Base-by-base conservation (phyloP, 1,140 invertebrate genomes). In the Brachionus calyciflorus region DNA sequence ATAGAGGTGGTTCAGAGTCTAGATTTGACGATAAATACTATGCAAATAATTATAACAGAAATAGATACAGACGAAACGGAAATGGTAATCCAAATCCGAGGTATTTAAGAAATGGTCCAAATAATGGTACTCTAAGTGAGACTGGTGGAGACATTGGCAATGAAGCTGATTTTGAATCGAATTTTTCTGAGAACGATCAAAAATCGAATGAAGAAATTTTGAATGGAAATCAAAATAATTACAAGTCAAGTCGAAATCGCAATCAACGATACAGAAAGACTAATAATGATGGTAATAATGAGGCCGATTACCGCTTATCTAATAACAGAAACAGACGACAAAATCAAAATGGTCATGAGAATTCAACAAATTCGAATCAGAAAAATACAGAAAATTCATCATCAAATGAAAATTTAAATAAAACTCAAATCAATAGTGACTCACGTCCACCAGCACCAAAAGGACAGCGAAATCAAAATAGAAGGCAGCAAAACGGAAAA, bases 141-240 rank as follows among this genome's bases (percentile, higher is more conserved):
- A 51, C 69, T 73, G 69, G 69, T 26, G 69, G 69, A 3, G 69
- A 73, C 51, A 46, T 73, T n/a, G 69, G 46, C 10, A 55, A 73
- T 7, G 51, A 73, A 19, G 69, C 46, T 33, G 69, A 73, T 24
- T 73, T 73, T 21, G 69, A 73, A 10, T 73, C 69, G 41, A 73
- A 73, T 24, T 37, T 65, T 44, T 65, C 60, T 9, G 60, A 65
- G 44, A 41, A 44, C 40, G 60, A 44, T 19, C 55, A 60, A 14
- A 60, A 60, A 40, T 44, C 60, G 17, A 65, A 65, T 41, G 60
- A 65, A 9, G 60, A 65, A 10, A 26, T 19, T 44, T 12, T 37
- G 14, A 60, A 60, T 37, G 55, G 28, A 60, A 26, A 40, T 37
- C 6, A 44, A 21, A 65, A 44, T 3, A 46, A 46, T 14, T 7